Percentiles rank a stretch among this genome's conserved stretches.
Conservation (phyloP, 2,113 vertebrate species). For the Caranx melampygus region DNA sequence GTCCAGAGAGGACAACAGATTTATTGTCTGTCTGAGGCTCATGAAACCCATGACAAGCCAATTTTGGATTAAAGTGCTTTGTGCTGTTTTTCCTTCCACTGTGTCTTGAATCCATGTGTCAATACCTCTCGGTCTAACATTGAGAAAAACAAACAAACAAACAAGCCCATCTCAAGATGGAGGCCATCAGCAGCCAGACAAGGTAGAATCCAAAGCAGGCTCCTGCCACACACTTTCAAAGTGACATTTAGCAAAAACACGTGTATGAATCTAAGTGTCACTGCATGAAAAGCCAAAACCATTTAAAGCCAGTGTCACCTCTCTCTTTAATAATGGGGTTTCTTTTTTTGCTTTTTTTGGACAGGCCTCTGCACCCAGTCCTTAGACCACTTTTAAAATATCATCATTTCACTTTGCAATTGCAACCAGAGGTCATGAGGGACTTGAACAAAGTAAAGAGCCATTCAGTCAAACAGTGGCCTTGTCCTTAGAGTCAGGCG, state of each 20-base stretch:
- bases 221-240: conserved; percentile 20
- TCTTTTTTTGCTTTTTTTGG: conserved; percentile 8
- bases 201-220: conserved; percentile 1
- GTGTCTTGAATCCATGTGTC: conserved; percentile 37
- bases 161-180: conserved; percentile 21
- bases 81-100: conserved; percentile 48
- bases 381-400: conserved; percentile 58
- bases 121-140: conserved; percentile 46
- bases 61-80: conserved; percentile 63
- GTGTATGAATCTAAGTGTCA: conserved; percentile 51
- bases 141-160: conserved; percentile 11
- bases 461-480: conserved; percentile 29
- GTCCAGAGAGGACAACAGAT: conserved; percentile 51
- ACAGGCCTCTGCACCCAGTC: conserved; percentile 33
- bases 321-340: conserved; percentile 23
- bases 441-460: conserved; percentile 50
- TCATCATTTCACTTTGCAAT: conserved; percentile 47
- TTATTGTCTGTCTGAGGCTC: conserved; percentile 71
- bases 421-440: conserved; percentile 57
- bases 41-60: conserved; percentile 67
- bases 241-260: conserved; percentile 51
- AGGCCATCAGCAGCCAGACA: conserved; percentile 54
- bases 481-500: conserved; percentile 30
- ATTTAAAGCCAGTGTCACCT: conserved; percentile 21
- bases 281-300: conserved; percentile 7